Conservation (phyloP, 2,888 invertebrate species). For the Leptothorax acervorum region DNA sequence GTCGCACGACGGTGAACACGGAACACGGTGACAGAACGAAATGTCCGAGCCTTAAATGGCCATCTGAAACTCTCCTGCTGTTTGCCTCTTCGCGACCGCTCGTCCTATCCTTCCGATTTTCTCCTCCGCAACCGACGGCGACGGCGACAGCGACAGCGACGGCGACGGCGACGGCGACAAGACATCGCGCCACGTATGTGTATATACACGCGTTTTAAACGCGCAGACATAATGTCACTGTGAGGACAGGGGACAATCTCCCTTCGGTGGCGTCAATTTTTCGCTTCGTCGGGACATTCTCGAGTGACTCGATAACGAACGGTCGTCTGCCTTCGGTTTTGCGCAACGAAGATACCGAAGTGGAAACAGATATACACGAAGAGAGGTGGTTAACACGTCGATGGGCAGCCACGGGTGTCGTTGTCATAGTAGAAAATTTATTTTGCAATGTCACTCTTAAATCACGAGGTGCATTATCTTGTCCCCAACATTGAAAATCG, state of each 20-base stretch:
- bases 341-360: not conserved
- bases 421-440: constrained; percentile 8
- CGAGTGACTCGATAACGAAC: constrained; percentile 46
- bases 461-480: constrained; percentile 5
- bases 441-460: constrained; percentile 21
- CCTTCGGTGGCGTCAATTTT: constrained; percentile 51
- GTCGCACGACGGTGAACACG: constrained; percentile 78
- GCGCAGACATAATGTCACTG: constrained; percentile 53
- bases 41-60: constrained; percentile 84
- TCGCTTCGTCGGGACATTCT: constrained; percentile 42
- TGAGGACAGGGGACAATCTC: constrained; percentile 48
- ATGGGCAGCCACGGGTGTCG: not conserved
- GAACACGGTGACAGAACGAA: constrained; percentile 84
- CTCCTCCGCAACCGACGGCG: constrained; percentile 46
- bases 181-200: constrained; percentile 46
- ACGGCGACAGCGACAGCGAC: not conserved
- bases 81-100: constrained; percentile 43
- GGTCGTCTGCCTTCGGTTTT: not conserved
- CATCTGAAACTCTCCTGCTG: constrained; percentile 74
- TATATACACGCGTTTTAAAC: constrained; percentile 49
- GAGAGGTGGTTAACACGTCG: constrained; percentile 23
- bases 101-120: constrained; percentile 55
- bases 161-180: constrained; percentile 7
- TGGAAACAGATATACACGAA: constrained; percentile 15
- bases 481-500: not conserved